Evolutionary conservation across 2,888 invertebrate species (phyloP), one percentile per base, ranked within the genome.

Genomic region (Phalera bucephala): DNA sequence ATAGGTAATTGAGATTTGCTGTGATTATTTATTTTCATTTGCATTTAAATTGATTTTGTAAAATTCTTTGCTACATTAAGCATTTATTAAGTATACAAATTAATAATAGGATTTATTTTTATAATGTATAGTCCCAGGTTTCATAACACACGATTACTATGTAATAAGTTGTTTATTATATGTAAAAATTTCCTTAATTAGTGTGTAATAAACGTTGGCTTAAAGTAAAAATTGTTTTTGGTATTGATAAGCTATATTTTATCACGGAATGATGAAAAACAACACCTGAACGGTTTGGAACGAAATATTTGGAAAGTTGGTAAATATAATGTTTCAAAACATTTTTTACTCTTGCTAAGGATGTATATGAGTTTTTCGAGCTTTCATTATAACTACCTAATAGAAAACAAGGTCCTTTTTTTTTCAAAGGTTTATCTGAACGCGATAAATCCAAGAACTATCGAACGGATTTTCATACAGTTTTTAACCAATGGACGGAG

Each of bases 71-170:
- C 55, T 64, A 55, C 54, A 40, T 43, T 56, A 57, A 55, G 48
- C 33, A 37, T n/a, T n/a, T n/a, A 58, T 48, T 51, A 48, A 48
- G 13, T 37, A 41, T 50, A 52, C 50, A 50, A 62, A 43, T 55
- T 53, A 52, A 45, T 40, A 9, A 39, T 73, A 75, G 71, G 59
- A 71, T 65, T 80, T 85, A 84, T 85, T 85, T 84, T 85, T 85
- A 61, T 85, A 85, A 75, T 57, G 63, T 53, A n/a, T n/a, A 51
- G 55, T 53, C 64, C 63, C 64, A 75, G 74, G 77, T 80, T 80
- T 80, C 77, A 67, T 58, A 59, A 77, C 69, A 79, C 61, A 75
- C 74, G 70, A 81, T 62, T 61, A n/a, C 60, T 52, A 58, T 31
- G 41, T 50, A 54, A 54, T 46, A 73, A 58, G 65, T 44, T 55